Evolutionary conservation across 2,113 vertebrate species (phyloP).

Genomic region (Myrmecophaga tridactyla): DNA sequence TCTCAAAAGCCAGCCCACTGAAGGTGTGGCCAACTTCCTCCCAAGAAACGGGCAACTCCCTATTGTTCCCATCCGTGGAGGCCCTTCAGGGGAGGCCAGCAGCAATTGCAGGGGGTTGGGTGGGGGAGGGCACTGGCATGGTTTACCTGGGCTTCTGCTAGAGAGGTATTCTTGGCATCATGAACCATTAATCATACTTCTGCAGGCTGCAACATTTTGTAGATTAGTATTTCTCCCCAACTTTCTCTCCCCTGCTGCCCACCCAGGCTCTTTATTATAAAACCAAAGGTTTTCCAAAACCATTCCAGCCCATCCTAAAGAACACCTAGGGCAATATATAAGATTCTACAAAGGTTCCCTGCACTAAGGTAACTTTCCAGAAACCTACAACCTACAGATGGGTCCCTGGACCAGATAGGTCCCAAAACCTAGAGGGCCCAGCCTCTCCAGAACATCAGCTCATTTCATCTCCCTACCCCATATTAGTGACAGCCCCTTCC

Average conservation of each 20-base stretch:
- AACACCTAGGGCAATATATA: no score
- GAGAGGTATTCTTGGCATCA: background rate
- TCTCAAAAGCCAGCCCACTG: background rate
- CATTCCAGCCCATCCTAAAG: no score
- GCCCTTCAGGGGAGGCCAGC: constrained; percentile 20
- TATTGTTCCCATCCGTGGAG: background rate
- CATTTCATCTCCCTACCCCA: no score
- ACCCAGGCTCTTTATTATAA: background rate
- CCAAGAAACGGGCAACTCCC: constrained; percentile 59
- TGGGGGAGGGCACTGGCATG: background rate
- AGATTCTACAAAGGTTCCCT: no score
- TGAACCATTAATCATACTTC: background rate
- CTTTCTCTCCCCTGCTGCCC: background rate
- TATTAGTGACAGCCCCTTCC: no score
- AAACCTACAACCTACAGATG: no score
- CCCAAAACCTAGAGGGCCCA: no score
- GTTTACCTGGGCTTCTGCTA: background rate
- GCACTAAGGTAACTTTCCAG: no score
- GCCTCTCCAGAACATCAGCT: no score
- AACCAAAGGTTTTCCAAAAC: background rate
- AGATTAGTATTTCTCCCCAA: background rate
- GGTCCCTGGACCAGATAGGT: no score
- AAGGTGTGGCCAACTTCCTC: background rate
- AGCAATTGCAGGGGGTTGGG: background rate
- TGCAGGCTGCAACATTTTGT: background rate